Evolutionary conservation across 2,888 invertebrate genomes (phyloP), one percentile per base, ranked within the genome.

Genomic region (Pheosia tremula): DNA sequence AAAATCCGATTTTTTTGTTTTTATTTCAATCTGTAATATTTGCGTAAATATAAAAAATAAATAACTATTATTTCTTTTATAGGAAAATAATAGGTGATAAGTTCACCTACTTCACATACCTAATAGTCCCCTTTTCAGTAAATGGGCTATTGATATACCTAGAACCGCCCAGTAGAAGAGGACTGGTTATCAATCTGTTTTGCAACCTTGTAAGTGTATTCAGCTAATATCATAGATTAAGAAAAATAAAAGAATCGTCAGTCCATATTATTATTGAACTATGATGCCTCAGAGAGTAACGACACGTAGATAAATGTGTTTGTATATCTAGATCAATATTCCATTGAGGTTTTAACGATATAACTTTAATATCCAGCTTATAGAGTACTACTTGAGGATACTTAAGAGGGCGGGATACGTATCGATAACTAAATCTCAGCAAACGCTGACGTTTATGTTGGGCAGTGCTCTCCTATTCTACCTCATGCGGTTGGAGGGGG

Each of bases 391-490:
- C 83, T 68, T 92, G 13, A 81, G 81, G n/a, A 77, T 75, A 13
- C 67, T 87, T 8, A 78, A 91, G 63, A 83, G 81, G 69, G 83
- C 85, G 55, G 90, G 90, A 9, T 82, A 84, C 61, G 64, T 94
- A 52, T 77, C 83, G 5, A 74, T 93, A n/a, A 91, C 90, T 3
- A 90, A 78, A 59, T 67, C 87, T 5, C 88, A 84, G 53, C 89
- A 90, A 68, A 91, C 91, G 0, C 56, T 93, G 1, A 71, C 90
- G 75, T 94, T 94, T 68, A 94, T 94, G 93, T 8, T 89, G 11
- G 92, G 94, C 9, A 94, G 91, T 64, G 83, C 92, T 9, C 62
- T 89, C 50, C 87, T 94, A 5, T 94, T 94, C 82, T 94, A 94
- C 66, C 81, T 94, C 6, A 93, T 94, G 93, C 79, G 94, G 54